Base-by-base conservation (phyloP, 2,797 vertebrate species). In the Delichon dasypus region DNA sequence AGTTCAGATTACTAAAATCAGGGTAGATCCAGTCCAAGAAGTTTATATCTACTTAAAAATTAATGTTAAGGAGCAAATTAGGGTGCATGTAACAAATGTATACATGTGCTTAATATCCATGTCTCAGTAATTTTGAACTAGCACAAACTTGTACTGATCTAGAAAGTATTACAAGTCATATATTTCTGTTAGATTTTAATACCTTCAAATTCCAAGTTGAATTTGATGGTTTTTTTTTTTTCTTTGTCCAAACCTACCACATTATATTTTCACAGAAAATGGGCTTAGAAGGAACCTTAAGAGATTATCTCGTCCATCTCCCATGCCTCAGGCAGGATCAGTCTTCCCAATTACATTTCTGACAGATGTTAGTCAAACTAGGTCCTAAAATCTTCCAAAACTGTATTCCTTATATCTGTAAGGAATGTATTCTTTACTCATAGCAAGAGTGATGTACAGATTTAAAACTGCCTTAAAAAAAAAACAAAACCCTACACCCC, bases 21-120 rank as follows among this genome's bases (percentile, higher is more conserved):
- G 22, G 5, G 26, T 70, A 13, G 26, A 62, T 72, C 4, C 10
- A 64, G 7, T 65, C 77, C 45, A 77, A 61, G 29, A 8, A 70
- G 15, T 45, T 81, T 74, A 32, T 17, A 70, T 42, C 13, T 42
- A 53, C 47, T 11, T 72, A 65, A 50, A 80, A 74, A 25, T 6
- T 76, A 45, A 66, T 16, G 4, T 32, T 48, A 68, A 58, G 5
- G 40, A 64, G 13, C 78, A 92, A 85, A 87, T 42, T 60, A 53
- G 26, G 13, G 3, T 10, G 1, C 4, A 20, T 50, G 13, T 66
- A 58, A n/a, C 4, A 76, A 70, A 76, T 8, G 7, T 20, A 16
- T 17, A n/a, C 0, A 0, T 5, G 9, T 16, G 2, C 3, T 89
- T 92, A 36, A 29, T 79, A 38, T 32, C 12, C 54, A 10, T 55